Evolutionary conservation across 2,113 vertebrate genomes (phyloP), one percentile per base, ranked within the genome.

Genomic region (Ophthalmolycus amberensis): DNA sequence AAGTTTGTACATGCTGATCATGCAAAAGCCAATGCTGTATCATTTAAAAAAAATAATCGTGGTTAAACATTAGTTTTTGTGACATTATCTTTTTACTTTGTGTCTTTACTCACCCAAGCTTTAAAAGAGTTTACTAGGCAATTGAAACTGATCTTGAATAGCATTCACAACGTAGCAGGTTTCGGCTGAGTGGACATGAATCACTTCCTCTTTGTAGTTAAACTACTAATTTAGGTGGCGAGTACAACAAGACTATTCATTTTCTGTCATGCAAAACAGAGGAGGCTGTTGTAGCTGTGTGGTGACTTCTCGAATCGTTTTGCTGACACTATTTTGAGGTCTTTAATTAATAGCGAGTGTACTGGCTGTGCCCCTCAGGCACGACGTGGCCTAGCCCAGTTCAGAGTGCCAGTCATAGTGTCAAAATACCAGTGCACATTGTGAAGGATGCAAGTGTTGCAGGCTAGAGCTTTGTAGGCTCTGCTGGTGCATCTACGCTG

Each of bases 61-160:
- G 62, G 91, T 90, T 92, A 92, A 91, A 87, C 78, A 88, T 93
- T 88, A 88, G 20, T 58, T 66, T 34, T 4, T 9, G 2, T 0
- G 5, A 32, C 48, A 25, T 44, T 34, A 1, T 27, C 29, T 2
- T 34, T 63, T 22, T 20, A 93, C 90, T 93, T 90, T 90, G 64
- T 73, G 8, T 79, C 25, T 59, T 44, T 3, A 22, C 27, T 40
- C 38, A 34, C 62, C 42, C 59, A 5, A 66, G 0, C 50, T 64
- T 52, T 66, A 29, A 72, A 75, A n/a, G 34, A 60, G 10, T 73
- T 77, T 71, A 85, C 25, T 54, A 62, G 75, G 73, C 76, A 80
- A 38, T 74, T 75, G 6, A 88, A 74, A 69, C 42, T 37, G 50
- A 34, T 72, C 6, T 3, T 60, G 3, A 48, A 62, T 66, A 48